Base-by-base conservation (phyloP, 2,888 invertebrate genomes). In the Bombylius discolor region DNA sequence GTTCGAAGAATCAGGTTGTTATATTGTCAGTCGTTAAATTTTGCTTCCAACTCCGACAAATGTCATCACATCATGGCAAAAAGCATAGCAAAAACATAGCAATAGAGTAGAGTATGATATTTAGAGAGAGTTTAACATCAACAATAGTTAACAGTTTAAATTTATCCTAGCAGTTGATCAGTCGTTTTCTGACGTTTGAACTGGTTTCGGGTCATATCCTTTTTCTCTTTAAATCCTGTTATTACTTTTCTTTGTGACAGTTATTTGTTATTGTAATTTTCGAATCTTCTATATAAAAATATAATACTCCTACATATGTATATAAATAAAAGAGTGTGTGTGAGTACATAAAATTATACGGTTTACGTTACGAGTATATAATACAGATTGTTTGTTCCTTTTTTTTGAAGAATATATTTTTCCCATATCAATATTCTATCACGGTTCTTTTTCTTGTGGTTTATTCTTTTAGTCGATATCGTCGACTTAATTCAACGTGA, bases 121-220 rank as follows among this genome's bases (percentile, higher is more conserved):
- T 47, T 31, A 14, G 47, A 8, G 39, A 42, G 11, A 42, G 39
- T 42, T 42, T 11, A 42, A 42, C 39, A 42, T 11, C 36, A 36
- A 36, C 36, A 36, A 9, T 9, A 42, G 39, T 11, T 11, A 36
- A 8, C 39, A 42, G 39, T 42, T 11, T 42, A 11, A 42, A 42
- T 42, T 42, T 11, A 47, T n/a, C 13, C 9, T 31, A 31, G 47
- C 49, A 54, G 49, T 45, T 49, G 44, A 49, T 48, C 31, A 49
- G 49, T 49, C 47, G 49, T 49, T 39, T 54, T 45, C 45, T 49
- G 53, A 54, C 53, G 33, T 54, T 54, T 54, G 39, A 54, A 49
- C 53, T 44, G 48, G 23, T 33, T 34, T 54, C 49, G 44, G 11
- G 49, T 33, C 33, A n/a, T 47, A 42, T 42, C 8, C 39, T 42